Evolutionary conservation across 1,140 invertebrate genomes (phyloP), one percentile per base, ranked within the genome.

Genomic region (Drosophila leontia): DNA sequence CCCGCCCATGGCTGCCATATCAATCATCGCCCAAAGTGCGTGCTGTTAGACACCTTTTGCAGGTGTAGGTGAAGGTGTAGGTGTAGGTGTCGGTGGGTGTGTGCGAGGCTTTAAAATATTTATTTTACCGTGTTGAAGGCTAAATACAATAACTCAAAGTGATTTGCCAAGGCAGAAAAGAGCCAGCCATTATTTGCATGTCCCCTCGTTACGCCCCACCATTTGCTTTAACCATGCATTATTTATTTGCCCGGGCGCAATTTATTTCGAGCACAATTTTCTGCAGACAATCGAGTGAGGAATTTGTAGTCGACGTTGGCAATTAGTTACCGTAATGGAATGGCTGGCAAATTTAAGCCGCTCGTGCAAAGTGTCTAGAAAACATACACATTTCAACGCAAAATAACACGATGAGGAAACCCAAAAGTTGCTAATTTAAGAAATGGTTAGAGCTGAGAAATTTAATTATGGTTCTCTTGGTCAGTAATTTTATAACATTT

Each of bases 121-220:
- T 87, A 87, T 87, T 80, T 83, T 80, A 56, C 57, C 67, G 42
- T 45, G 64, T 78, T 77, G 71, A 88, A 84, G 63, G 72, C 84
- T 77, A 88, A 88, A 84, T 69, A 80, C 83, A 88, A 88, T 83
- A 88, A 88, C 84, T 88, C 72, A 87, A 87, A 88, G 86, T 88
- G 84, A 84, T 80, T 88, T 87, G 59, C 48, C 83, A 60, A 15
- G 75, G 62, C 58, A 47, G 62, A 61, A 56, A 77, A 62, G 51
- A 82, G 57, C 37, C 34, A 11, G 65, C 59, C 72, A 48, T 78
- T 79, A 88, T 87, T 86, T 83, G 76, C 80, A 83, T 88, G 62
- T 56, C 60, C 42, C 34, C 41, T 34, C 19, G 29, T 44, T 26
- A 51, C 51, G 26, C 34, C 32, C 35, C 35, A 15, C 15, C 51